A percentile compares a stretch with the other conserved stretches of the same genome.
These are phyloP conservation scores for Phymastichus coffea DNA, from an alignment of 1,140 invertebrate species.

Conservation along the genomic window DNA sequence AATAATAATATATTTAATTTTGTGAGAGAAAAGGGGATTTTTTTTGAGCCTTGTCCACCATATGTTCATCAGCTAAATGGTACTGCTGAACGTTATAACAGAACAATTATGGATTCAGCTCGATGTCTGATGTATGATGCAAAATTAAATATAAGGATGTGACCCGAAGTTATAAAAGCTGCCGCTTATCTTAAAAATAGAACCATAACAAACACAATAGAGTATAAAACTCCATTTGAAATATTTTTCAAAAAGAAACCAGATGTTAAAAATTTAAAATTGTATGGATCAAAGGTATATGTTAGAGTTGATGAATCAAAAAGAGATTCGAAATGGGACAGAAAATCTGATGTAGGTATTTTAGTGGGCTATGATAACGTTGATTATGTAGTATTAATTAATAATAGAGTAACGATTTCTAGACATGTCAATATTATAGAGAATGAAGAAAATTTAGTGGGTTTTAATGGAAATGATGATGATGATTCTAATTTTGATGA, in stretches of 20 bases:
- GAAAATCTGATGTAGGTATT: constrained; percentile 30
- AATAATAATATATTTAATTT: constrained; percentile 32
- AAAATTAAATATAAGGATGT: constrained; percentile 38
- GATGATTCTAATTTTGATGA: too few relatives aligned
- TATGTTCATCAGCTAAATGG: constrained; percentile 49
- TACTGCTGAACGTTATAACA: constrained; percentile 43
- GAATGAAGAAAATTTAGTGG: not conserved
- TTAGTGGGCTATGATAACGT: too few relatives aligned
- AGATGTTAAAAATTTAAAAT: constrained; percentile 35
- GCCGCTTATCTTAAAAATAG: constrained; percentile 41
- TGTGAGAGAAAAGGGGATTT: constrained; percentile 38
- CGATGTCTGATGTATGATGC: constrained; percentile 35
- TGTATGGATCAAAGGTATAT: not conserved
- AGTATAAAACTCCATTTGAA: constrained; percentile 43
- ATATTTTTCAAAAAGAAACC: constrained; percentile 45
- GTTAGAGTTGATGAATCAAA: constrained; percentile 30
- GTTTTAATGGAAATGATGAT: not conserved
- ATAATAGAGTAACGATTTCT: not conserved
- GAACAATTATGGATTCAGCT: constrained; percentile 32
- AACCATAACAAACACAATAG: too few relatives aligned
- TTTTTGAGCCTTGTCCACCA: too few relatives aligned
- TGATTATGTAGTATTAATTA: too few relatives aligned
- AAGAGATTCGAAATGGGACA: too few relatives aligned
- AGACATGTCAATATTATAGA: not conserved
- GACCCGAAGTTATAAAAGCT: constrained; percentile 37